Conservation (phyloP, 2,113 vertebrate genomes). For the Myotis brandtii region DNA sequence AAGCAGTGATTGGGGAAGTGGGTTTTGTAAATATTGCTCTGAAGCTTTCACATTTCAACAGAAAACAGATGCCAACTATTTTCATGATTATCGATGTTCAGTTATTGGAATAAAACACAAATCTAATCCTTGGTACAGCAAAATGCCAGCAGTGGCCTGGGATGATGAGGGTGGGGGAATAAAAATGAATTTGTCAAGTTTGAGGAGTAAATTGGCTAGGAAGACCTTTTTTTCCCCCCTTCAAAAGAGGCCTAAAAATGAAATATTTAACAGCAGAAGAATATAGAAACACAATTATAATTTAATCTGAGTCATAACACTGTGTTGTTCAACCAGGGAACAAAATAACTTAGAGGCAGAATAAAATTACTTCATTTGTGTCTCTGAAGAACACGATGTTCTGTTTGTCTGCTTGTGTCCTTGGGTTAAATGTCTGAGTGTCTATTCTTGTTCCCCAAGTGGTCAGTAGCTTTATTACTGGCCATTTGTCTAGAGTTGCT, state of each 20-base stretch:
- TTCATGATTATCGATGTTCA: constrained; percentile 50
- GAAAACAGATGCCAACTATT: constrained; percentile 70
- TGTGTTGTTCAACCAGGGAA: constrained; percentile 52
- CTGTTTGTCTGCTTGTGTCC: not conserved
- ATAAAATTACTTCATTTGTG: constrained; percentile 47
- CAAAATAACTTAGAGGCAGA: constrained; percentile 54
- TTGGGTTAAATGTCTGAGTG: not conserved
- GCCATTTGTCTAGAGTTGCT: not conserved
- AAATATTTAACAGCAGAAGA: constrained; percentile 64
- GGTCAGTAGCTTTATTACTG: not conserved
- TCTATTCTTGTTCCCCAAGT: not conserved
- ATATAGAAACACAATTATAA: constrained; percentile 60
- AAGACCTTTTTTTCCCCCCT: not conserved
- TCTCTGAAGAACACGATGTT: constrained; percentile 46
- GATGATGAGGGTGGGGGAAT: not conserved
- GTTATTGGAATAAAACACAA: constrained; percentile 29
- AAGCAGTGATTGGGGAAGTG: constrained; percentile 53
- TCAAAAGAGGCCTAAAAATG: constrained; percentile 19
- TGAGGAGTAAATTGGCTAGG: not conserved
- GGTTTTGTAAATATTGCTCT: constrained; percentile 68
- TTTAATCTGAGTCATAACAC: constrained; percentile 59
- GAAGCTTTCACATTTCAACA: constrained; percentile 62
- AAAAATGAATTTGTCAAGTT: not conserved
- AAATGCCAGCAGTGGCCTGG: not conserved
- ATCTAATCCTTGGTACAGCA: not conserved